Percentiles rank a stretch among this genome's conserved stretches.
Conservation (phyloP, 2,888 invertebrate genomes). For the Caenorhabditis wallacei region DNA sequence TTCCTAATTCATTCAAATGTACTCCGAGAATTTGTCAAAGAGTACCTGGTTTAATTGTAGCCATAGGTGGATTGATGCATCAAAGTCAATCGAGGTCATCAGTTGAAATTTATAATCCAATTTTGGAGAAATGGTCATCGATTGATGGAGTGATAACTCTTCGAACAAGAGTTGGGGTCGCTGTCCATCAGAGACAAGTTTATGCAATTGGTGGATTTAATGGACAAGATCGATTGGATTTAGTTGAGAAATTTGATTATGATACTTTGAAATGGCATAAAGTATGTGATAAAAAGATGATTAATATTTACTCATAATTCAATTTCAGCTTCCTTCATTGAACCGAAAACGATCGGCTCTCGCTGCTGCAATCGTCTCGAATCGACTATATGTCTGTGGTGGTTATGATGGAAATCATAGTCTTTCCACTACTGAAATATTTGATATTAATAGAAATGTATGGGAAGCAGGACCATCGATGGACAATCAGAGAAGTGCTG, state of each 20-base stretch:
- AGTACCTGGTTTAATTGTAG: slow-evolving; percentile 84
- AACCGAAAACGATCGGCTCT: slow-evolving; percentile 78
- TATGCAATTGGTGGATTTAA: slow-evolving; percentile 91
- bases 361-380: slow-evolving; percentile 66
- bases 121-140: slow-evolving; percentile 88
- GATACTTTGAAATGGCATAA: slow-evolving; percentile 46
- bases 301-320: no score
- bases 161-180: slow-evolving; percentile 90
- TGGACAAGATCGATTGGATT: slow-evolving; percentile 90
- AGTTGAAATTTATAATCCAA: slow-evolving; percentile 91
- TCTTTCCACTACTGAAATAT: slow-evolving; percentile 88
- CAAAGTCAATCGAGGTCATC: slow-evolving; percentile 88
- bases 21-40: slow-evolving; percentile 88
- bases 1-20: slow-evolving; percentile 88
- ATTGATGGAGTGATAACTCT: slow-evolving; percentile 90
- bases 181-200: slow-evolving; percentile 88
- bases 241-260: slow-evolving; percentile 87
- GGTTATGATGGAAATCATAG: slow-evolving; percentile 87
- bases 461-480: slow-evolving; percentile 84
- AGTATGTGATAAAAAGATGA: slow-evolving; percentile 28
- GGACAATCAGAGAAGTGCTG: slow-evolving; percentile 85
- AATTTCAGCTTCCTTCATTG: slow-evolving; percentile 72
- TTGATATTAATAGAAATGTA: slow-evolving; percentile 57
- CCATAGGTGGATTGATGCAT: slow-evolving; percentile 88
- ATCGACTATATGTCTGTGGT: slow-evolving; percentile 78